These are phyloP conservation scores for Elgaria multicarinata DNA, from an alignment of 2,113 vertebrate species.

Conservation along the genomic window DNA sequence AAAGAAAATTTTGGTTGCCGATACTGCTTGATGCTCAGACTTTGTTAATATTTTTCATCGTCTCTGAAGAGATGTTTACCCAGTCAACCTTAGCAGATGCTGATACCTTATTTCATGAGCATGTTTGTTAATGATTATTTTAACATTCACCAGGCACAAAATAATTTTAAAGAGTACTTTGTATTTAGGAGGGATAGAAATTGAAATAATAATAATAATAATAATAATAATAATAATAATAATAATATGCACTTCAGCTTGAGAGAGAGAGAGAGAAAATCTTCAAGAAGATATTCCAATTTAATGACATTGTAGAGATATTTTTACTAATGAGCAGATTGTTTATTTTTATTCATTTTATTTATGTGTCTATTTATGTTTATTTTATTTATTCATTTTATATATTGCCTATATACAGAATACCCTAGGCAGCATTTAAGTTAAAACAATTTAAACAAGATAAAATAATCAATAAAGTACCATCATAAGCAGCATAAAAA, in stretches of 20 bases:
- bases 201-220: too few species aligned
- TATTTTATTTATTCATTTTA: too few species aligned
- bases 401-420: too few species aligned
- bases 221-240: too few species aligned
- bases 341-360: too few species aligned
- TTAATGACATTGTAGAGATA: neutral
- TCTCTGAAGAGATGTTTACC: slow-evolving; percentile 11
- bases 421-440: too few species aligned
- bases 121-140: neutral
- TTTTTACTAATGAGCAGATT: neutral
- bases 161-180: too few species aligned
- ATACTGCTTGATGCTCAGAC: neutral
- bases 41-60: neutral
- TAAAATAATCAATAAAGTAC: too few species aligned
- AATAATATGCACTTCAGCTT: neutral
- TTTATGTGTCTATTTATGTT: too few species aligned
- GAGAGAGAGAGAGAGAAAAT: neutral
- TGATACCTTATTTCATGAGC: neutral
- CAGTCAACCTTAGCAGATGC: neutral
- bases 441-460: too few species aligned
- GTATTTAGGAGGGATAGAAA: too few species aligned
- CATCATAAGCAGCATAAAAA: too few species aligned
- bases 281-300: neutral
- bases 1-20: slow-evolving; percentile 11
- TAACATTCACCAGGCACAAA: neutral